Conservation (phyloP, 2,888 invertebrate genomes). For the Diploptera punctata region DNA sequence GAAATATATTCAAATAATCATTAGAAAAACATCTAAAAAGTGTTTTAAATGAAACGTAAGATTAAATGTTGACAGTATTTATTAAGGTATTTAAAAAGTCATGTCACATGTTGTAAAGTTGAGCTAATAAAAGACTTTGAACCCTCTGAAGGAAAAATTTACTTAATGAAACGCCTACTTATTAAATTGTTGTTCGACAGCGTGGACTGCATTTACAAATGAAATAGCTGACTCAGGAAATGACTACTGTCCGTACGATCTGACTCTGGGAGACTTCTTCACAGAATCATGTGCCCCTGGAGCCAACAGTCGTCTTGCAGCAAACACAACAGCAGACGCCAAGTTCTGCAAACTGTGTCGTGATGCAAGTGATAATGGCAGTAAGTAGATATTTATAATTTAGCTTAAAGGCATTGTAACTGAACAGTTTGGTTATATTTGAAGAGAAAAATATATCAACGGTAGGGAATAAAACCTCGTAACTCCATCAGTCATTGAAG, state of each 20-base stretch:
- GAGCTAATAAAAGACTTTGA: background rate
- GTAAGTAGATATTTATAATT: background rate
- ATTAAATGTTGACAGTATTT: background rate
- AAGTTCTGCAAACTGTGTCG: constrained; percentile 46
- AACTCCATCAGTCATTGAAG: too few species aligned
- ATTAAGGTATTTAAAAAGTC: too few species aligned
- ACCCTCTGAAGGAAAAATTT: background rate
- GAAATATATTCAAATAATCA: too few species aligned
- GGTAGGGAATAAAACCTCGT: too few species aligned
- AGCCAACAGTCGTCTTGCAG: constrained; percentile 57
- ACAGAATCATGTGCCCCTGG: constrained; percentile 68
- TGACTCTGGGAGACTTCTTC: constrained; percentile 63
- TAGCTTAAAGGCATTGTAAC: background rate
- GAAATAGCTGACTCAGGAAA: constrained; percentile 56
- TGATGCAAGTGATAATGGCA: constrained; percentile 19
- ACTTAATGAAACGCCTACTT: background rate
- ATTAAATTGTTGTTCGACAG: constrained; percentile 49
- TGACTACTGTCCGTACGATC: constrained; percentile 64
- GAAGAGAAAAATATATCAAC: too few species aligned
- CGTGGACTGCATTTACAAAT: constrained; percentile 68
- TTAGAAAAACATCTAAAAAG: too few species aligned
- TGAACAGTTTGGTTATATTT: too few species aligned
- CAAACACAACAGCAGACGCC: constrained; percentile 33
- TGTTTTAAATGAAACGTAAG: too few species aligned
- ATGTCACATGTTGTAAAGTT: background rate